Conservation (phyloP, 2,113 vertebrate species). For the Grallaria varia region DNA sequence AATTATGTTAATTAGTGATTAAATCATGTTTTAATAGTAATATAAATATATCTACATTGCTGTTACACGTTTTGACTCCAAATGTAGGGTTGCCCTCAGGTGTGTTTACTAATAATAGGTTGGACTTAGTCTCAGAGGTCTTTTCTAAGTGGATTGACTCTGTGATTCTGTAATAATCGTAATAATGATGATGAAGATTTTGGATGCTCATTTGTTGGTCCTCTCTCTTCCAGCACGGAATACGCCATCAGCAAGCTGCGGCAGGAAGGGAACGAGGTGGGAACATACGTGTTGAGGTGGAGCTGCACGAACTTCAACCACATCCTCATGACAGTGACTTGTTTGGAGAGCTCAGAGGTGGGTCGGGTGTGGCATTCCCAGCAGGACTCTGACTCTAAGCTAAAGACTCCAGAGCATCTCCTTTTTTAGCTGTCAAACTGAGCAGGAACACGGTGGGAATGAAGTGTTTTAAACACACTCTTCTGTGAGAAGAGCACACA, state of each 20-base stretch:
- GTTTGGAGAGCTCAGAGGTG: slow-evolving; percentile 80
- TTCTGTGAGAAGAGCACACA: background rate
- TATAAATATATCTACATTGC: background rate
- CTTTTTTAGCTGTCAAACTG: background rate
- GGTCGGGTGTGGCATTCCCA: background rate
- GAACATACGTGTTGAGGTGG: slow-evolving; percentile 91
- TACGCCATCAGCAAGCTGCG: slow-evolving; percentile 91
- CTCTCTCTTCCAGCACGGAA: slow-evolving; percentile 82
- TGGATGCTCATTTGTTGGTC: background rate
- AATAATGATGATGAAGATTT: background rate
- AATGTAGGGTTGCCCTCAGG: fast-evolving
- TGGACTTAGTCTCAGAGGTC: background rate
- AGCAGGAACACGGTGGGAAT: background rate
- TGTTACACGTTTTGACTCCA: background rate
- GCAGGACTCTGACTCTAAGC: background rate
- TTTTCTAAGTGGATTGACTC: background rate
- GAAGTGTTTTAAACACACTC: background rate
- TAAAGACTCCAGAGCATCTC: background rate
- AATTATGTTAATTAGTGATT: background rate
- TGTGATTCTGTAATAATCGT: background rate
- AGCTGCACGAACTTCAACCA: slow-evolving; percentile 93
- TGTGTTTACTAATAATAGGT: background rate
- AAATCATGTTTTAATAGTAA: background rate
- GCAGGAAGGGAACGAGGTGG: slow-evolving; percentile 90
- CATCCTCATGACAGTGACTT: slow-evolving; percentile 96